phyloP scores from a whole-genome alignment of 2,113 vertebrate species.

The Pseudolaguvia tuberculata region DNA sequence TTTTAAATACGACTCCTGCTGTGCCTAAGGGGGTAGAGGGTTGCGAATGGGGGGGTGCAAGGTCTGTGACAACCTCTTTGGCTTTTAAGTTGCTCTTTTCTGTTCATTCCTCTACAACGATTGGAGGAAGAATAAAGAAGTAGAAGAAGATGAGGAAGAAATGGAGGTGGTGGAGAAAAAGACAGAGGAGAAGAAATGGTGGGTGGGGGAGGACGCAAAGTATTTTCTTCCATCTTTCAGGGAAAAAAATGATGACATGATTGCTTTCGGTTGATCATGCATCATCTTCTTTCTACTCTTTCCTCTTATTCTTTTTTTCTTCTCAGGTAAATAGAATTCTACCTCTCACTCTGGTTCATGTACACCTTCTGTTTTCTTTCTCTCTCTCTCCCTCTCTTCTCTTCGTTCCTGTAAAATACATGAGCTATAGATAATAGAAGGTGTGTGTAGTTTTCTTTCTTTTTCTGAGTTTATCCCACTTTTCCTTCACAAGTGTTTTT shows the following conservation, averaged over 20 bases:
- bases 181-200: not conserved
- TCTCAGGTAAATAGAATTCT: conserved; percentile 85
- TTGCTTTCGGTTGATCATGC: conserved; percentile 99
- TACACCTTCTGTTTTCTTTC: conserved; percentile 52
- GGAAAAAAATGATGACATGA: conserved; percentile 97
- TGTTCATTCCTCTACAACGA: conserved; percentile 85
- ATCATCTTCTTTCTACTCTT: conserved; percentile 88
- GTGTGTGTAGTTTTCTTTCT: not conserved
- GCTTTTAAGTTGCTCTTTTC: conserved; percentile 98
- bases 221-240: conserved; percentile 99
- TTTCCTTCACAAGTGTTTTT: conserved; percentile 48
- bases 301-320: conserved; percentile 74
- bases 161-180: conserved; percentile 12
- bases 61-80: conserved; percentile 89
- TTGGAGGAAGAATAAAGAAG: conserved; percentile 62
- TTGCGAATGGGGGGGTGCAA: conserved; percentile 38
- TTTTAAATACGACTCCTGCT: conserved; percentile 97
- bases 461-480: not conserved
- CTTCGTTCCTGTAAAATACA: conserved; percentile 50
- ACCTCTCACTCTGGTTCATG: conserved; percentile 36
- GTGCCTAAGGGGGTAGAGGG: conserved; percentile 71
- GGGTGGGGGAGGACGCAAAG: conserved; percentile 59
- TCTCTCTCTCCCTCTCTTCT: conserved; percentile 11
- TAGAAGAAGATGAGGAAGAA: conserved; percentile 45
- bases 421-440: conserved; percentile 58